phyloP scores from a whole-genome alignment of 2,797 vertebrate species.

The Anguilla anguilla region DNA sequence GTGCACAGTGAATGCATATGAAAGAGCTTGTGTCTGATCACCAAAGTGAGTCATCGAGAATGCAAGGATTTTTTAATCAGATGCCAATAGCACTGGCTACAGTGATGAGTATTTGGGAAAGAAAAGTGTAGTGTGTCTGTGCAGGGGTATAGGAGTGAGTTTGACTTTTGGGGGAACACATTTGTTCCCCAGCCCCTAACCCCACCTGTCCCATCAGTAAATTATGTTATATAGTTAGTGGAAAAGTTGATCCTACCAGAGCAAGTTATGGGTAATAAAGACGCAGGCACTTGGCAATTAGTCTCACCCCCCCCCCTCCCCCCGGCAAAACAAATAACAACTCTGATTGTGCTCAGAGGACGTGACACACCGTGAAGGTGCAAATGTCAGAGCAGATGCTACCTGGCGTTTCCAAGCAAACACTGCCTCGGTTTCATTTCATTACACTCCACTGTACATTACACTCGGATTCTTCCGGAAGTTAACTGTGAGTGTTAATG shows the following conservation, averaged over 20 bases:
- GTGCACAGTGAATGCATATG: background rate
- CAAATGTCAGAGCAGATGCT: background rate
- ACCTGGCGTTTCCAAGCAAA: background rate
- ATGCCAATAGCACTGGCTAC: background rate
- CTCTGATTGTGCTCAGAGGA: background rate
- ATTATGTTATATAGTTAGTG: too few species aligned
- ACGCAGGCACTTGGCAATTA: too few species aligned
- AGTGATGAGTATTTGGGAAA: background rate
- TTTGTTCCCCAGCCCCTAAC: too few species aligned
- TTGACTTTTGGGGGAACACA: too few species aligned
- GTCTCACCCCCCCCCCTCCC: background rate
- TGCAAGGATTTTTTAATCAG: background rate
- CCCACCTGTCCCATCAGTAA: too few species aligned
- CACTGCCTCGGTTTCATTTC: background rate
- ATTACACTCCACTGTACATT: background rate
- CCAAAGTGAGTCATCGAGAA: background rate
- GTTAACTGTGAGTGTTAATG: background rate
- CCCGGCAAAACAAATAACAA: background rate
- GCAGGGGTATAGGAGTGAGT: too few species aligned
- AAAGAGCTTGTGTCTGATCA: background rate
- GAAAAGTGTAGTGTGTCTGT: background rate
- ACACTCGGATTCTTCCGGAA: background rate
- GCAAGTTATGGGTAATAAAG: too few species aligned
- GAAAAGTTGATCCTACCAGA: too few species aligned
- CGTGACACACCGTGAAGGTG: background rate